Evolutionary conservation across 2,888 invertebrate genomes (phyloP), one percentile per base, ranked within the genome.

Genomic region (Lysandra coridon): DNA sequence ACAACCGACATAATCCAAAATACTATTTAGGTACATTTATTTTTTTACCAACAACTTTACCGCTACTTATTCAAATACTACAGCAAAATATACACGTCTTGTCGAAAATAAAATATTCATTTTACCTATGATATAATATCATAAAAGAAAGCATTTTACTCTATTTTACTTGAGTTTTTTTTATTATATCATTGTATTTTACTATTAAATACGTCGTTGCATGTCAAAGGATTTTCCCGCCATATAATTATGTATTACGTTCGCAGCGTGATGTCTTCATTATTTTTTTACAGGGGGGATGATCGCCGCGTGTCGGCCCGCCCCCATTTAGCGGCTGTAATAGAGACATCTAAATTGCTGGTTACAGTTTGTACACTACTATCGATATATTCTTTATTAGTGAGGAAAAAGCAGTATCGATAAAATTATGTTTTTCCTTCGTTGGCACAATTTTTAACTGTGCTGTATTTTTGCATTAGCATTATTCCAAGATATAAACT

Each of bases 261-360:
- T 30, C 44, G 86, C 84, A 83, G 82, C 80, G 81, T 87, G 88
- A 90, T 85, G 80, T 85, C 88, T 90, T 88, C 87, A 91, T 92
- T 89, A 90, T 87, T 88, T 87, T 90, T 92, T 91, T 84, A 89
- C 80, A 79, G 80, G 69, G 81, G 83, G 86, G 84, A 84, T 80
- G 44, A 76, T 78, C 81, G 80, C 78, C 82, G 85, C 84, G 84
- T 85, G 86, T 81, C 83, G 81, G 85, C 73, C 81, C 92, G 88
- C 92, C 92, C 87, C 84, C 89, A 86, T 87, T 90, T 90, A 85
- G 82, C 89, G 85, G 86, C 81, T 86, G 84, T 88, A 91, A 91
- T 88, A 89, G 85, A 89, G 90, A 91, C 91, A 86, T 90, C 83
- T 82, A 90, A 92, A 92, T 91, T 91, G 85, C 79, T 80, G 88